Base-by-base conservation (phyloP, 2,113 vertebrate species). In the Gobio gobio region DNA sequence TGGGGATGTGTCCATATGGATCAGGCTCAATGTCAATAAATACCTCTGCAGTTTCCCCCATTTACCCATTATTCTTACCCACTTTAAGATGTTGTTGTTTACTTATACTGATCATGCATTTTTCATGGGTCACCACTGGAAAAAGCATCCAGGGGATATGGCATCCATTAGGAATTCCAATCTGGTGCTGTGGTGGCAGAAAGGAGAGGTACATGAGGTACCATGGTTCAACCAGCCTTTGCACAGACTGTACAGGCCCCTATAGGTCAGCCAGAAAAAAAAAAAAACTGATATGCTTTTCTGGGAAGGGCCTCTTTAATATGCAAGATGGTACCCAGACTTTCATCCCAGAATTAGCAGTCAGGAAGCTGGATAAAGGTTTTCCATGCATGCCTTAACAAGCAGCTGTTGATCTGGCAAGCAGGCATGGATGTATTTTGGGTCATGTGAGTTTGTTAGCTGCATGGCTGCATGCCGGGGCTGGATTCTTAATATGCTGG, bases 101-200 rank as follows among this genome's bases (percentile, higher is more conserved):
- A 78, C 68, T 54, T 68, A 68, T 47, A 84, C 78, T 16, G 24
- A 49, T 84, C 82, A 80, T 87, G 83, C 78, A 87, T 85, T 81
- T 85, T 85, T 83, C 76, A 78, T 85, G 33, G 78, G 47, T 63
- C 43, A 83, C 84, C 56, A 56, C n/a, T 79, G 83, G 75, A 84
- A 83, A 40, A 33, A 36, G 82, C 16, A 77, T 56, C 80, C 29
- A 77, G 40, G 63, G 59, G n/a, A 54, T 83, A 49, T 68, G 54
- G 51, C 61, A 51, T 54, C 59, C 85, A 88, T 81, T 85, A 88
- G 45, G 74, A 24, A 85, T 82, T 83, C 80, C 47, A 58, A 83
- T 73, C 64, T 85, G 76, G 83, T 79, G 74, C 56, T 40, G 58
- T 73, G 20, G 24, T 74, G 20, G 68, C 58, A 26, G 54, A 45